phyloP scores from a whole-genome alignment of 2,888 invertebrate genomes.

The Miltochrista miniata region DNA sequence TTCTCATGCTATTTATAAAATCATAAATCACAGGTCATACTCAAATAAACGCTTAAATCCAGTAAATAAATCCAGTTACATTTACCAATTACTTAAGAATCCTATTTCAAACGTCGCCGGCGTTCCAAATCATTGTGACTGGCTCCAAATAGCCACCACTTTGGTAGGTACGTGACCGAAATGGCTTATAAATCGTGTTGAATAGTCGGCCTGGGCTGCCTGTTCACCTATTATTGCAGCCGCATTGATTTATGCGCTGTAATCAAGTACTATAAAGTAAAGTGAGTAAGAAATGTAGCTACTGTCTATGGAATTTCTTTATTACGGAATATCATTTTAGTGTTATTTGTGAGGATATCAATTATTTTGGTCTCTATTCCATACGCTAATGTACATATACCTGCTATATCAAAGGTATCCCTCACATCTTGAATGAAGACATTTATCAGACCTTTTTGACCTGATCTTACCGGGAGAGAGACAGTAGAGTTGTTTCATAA shows the following conservation, averaged over 20 bases:
- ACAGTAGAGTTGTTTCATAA: no score
- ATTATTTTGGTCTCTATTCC: no score
- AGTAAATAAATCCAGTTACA: conserved; percentile 55
- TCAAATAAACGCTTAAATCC: conserved; percentile 42
- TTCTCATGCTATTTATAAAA: no score
- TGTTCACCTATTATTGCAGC: conserved; percentile 62
- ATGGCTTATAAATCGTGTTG: conserved; percentile 70
- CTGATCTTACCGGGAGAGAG: no score
- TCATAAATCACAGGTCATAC: no score
- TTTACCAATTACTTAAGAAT: conserved; percentile 66
- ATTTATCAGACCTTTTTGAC: no score
- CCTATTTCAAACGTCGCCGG: conserved; percentile 58
- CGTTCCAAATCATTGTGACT: conserved; percentile 60
- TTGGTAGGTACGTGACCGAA: conserved; percentile 70
- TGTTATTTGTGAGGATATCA: no score
- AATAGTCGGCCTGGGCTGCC: conserved; percentile 50
- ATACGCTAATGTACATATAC: no score
- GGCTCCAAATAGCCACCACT: conserved; percentile 68
- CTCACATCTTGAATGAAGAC: no score
- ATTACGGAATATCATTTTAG: neutral
- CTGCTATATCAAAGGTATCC: no score
- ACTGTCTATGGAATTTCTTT: conserved; percentile 31
- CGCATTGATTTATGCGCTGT: conserved; percentile 54
- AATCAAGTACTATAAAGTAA: conserved; percentile 53
- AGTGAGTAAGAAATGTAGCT: conserved; percentile 24